These are phyloP conservation scores for Crossaster papposus DNA, from an alignment of 53 echinoderm and acorn worm species.

Conservation along the genomic window DNA sequence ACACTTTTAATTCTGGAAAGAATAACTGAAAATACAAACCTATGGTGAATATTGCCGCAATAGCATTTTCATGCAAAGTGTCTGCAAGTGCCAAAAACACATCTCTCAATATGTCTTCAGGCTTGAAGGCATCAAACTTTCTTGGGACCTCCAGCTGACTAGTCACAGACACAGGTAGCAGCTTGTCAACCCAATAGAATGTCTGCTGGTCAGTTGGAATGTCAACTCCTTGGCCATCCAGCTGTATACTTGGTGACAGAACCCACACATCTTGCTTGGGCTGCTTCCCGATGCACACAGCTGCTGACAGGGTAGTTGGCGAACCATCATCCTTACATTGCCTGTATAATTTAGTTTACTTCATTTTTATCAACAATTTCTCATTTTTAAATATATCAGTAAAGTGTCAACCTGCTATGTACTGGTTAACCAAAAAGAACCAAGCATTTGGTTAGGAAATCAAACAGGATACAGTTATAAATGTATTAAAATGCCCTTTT, in stretches of 20 bases:
- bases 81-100: neutral
- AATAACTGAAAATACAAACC: neutral
- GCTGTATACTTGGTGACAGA: neutral
- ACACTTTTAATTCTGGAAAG: no score
- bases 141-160: neutral
- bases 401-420: neutral
- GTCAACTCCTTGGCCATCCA: neutral
- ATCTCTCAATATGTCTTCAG: neutral
- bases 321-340: neutral
- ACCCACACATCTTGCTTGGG: conserved; percentile 1
- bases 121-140: neutral
- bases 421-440: neutral
- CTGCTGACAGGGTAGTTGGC: neutral
- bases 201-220: neutral
- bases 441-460: neutral
- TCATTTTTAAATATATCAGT: no score
- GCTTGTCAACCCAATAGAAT: conserved; percentile 8
- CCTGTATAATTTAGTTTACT: conserved; percentile 3
- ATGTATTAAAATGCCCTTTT: no score
- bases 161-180: neutral
- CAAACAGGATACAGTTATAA: no score
- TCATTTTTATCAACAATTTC: no score
- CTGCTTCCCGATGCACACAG: neutral
- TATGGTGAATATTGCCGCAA: neutral
- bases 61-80: conserved; percentile 10